These are phyloP conservation scores for Platichthys stellatus DNA, from an alignment of 2,113 vertebrate genomes.

Conservation along the genomic window DNA sequence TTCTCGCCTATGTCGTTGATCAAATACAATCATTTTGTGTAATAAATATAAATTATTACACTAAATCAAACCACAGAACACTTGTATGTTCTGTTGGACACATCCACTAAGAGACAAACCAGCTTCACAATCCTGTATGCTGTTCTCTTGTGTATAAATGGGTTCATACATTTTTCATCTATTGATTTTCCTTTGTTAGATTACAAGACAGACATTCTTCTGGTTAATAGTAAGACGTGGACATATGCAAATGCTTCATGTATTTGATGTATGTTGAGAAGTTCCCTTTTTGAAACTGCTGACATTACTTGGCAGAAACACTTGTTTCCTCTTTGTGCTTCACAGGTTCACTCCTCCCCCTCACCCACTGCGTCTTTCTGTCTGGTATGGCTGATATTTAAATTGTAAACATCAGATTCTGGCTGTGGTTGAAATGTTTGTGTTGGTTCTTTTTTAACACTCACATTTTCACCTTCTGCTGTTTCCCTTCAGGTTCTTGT, in stretches of 20 bases:
- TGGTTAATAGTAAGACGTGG: too few species aligned
- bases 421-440: not conserved
- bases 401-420: slow-evolving; percentile 7
- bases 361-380: slow-evolving; percentile 20
- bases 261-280: not conserved
- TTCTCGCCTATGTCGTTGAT: too few species aligned
- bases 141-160: too few species aligned
- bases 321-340: not conserved
- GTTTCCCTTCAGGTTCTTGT: slow-evolving; percentile 43
- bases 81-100: too few species aligned
- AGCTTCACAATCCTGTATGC: too few species aligned
- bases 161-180: not conserved
- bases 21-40: too few species aligned
- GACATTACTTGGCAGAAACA: not conserved
- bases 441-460: not conserved
- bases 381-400: slow-evolving; percentile 38
- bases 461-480: not conserved
- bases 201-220: too few species aligned
- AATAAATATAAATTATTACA: too few species aligned
- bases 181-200: not conserved
- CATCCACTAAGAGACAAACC: too few species aligned
- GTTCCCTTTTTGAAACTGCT: not conserved
- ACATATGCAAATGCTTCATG: not conserved
- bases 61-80: too few species aligned
- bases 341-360: slow-evolving; percentile 42